phyloP scores from a whole-genome alignment of 1,140 invertebrate genomes.

The Schmidtea mediterranea region DNA sequence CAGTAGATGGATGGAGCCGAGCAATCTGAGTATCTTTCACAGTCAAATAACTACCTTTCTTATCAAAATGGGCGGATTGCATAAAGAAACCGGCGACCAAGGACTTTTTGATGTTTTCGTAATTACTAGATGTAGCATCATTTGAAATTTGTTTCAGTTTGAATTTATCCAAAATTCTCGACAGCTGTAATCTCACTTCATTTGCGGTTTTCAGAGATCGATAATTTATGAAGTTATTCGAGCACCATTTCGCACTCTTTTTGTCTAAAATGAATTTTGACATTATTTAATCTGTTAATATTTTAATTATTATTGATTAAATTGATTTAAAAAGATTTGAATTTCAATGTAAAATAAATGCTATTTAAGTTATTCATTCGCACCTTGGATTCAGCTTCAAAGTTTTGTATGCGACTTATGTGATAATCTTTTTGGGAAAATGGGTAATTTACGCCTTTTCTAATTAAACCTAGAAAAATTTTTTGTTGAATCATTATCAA shows the following conservation, averaged over 20 bases:
- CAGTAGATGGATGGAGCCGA: constrained; percentile 92
- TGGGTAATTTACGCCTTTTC: no score
- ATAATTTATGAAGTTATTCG: constrained; percentile 57
- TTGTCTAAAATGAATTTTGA: constrained; percentile 73
- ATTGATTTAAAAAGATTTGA: no score
- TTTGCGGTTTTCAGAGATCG: constrained; percentile 53
- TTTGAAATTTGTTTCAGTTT: constrained; percentile 62
- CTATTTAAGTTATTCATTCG: no score
- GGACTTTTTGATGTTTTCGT: constrained; percentile 78
- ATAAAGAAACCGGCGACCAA: constrained; percentile 96
- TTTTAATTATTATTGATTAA: no score
- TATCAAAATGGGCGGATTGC: constrained; percentile 94
- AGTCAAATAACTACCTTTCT: constrained; percentile 89
- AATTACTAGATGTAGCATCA: constrained; percentile 79
- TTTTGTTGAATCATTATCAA: no score
- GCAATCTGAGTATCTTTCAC: constrained; percentile 89
- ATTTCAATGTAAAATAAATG: no score
- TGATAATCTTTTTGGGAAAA: no score
- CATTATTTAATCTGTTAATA: no score
- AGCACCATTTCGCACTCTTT: constrained; percentile 54
- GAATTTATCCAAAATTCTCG: constrained; percentile 42
- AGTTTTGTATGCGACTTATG: no score
- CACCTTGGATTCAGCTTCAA: no score
- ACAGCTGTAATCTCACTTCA: constrained; percentile 53
- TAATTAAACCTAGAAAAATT: no score